These are phyloP conservation scores for Pseudococcus viburni DNA, from an alignment of 2,888 invertebrate genomes.

Conservation along the genomic window DNA sequence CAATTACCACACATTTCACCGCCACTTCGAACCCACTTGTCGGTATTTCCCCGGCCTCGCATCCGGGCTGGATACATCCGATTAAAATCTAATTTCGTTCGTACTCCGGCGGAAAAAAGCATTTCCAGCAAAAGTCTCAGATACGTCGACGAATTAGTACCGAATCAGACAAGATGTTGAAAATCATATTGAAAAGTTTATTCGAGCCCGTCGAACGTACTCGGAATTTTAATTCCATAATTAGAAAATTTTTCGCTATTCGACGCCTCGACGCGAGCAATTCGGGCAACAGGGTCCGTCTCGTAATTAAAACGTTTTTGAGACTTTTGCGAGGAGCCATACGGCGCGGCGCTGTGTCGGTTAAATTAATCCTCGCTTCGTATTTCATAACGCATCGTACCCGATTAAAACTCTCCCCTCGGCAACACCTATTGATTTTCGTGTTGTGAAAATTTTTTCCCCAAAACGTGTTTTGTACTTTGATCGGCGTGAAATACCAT, in stretches of 20 bases:
- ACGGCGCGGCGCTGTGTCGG: not conserved
- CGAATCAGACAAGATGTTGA: conserved; percentile 26
- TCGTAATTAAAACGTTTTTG: conserved; percentile 35
- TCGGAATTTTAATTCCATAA: conserved; percentile 40
- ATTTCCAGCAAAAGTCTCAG: not conserved
- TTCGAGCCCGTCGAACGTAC: not conserved
- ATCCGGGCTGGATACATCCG: not conserved
- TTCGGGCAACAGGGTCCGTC: not conserved
- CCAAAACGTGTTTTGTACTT: conserved; percentile 26
- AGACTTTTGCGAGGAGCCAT: conserved; percentile 14
- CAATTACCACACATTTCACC: no score
- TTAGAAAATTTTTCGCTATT: conserved; percentile 32
- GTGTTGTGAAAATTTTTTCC: conserved; percentile 7
- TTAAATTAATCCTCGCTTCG: conserved; percentile 21
- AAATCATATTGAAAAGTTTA: not conserved
- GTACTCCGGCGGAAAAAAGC: not conserved
- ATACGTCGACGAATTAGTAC: not conserved
- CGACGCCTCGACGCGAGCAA: not conserved
- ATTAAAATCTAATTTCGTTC: not conserved
- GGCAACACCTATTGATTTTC: conserved; percentile 13
- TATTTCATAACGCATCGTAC: conserved; percentile 20
- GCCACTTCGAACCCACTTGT: no score
- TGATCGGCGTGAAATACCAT: not conserved
- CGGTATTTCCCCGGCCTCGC: no score
- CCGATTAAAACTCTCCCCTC: conserved; percentile 29